These are phyloP conservation scores for Platynereis dumerilii DNA, from an alignment of 2,888 invertebrate species.

Conservation along the genomic window DNA sequence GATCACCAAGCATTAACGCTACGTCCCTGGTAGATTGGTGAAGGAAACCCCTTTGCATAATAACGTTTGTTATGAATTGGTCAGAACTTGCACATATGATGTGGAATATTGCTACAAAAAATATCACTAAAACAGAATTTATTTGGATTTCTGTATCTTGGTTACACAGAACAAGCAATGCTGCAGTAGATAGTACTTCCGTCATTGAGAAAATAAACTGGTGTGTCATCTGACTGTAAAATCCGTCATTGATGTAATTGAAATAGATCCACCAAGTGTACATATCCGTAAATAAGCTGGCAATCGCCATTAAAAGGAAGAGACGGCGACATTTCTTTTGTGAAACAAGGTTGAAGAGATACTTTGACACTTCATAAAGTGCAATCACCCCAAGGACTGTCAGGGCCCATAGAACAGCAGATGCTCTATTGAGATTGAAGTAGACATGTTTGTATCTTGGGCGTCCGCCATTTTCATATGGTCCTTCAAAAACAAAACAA, in stretches of 20 bases:
- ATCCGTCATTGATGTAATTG: constrained; percentile 38
- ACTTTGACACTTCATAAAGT: constrained; percentile 31
- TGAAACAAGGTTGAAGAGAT: constrained; percentile 22
- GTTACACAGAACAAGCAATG: constrained; percentile 26
- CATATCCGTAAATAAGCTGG: constrained; percentile 38
- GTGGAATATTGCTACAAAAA: constrained; percentile 30
- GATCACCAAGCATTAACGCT: constrained; percentile 74
- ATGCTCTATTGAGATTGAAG: constrained; percentile 34
- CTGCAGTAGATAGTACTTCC: constrained; percentile 32
- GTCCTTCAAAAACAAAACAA: constrained; percentile 26
- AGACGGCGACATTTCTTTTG: constrained; percentile 9
- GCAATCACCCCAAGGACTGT: constrained; percentile 26
- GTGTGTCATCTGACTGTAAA: constrained; percentile 36
- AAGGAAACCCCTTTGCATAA: constrained; percentile 60
- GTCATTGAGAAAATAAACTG: constrained; percentile 37
- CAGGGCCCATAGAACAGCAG: constrained; percentile 35
- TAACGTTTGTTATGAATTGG: constrained; percentile 35
- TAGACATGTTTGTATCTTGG: constrained; percentile 39
- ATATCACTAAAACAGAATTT: constrained; percentile 25
- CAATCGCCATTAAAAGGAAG: constrained; percentile 27
- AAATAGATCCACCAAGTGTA: constrained; percentile 42
- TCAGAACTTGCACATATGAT: constrained; percentile 30
- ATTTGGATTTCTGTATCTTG: constrained; percentile 57
- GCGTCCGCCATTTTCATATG: constrained; percentile 29
- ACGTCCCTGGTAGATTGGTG: constrained; percentile 72